phyloP scores from a whole-genome alignment of 1,140 invertebrate species.

The Drosophila arawakana region DNA sequence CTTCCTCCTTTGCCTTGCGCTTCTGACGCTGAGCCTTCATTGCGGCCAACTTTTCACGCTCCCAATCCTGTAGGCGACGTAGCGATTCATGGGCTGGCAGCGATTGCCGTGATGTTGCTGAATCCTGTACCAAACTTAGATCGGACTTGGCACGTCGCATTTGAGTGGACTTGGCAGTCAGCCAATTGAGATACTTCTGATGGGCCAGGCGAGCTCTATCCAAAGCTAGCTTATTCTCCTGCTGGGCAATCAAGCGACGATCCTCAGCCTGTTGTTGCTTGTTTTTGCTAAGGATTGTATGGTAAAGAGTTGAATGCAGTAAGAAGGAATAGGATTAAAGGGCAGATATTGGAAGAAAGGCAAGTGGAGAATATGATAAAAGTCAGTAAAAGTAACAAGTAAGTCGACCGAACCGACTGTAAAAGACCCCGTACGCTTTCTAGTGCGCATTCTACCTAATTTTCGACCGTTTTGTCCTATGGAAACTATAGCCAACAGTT shows the following conservation, averaged over 20 bases:
- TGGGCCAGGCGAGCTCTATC: slow-evolving; percentile 20
- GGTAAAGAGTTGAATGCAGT: too few relatives aligned
- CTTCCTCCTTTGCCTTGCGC: not conserved
- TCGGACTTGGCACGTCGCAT: slow-evolving; percentile 29
- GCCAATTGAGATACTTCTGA: slow-evolving; percentile 21
- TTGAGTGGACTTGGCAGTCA: not conserved
- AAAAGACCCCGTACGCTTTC: too few relatives aligned
- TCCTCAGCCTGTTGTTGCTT: slow-evolving; percentile 22
- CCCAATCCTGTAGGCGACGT: slow-evolving; percentile 7
- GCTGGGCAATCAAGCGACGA: not conserved
- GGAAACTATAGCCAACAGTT: too few relatives aligned
- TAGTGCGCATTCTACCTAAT: too few relatives aligned
- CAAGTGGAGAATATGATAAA: too few relatives aligned
- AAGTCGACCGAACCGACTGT: too few relatives aligned
- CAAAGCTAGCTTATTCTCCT: not conserved
- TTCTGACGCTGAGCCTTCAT: slow-evolving; percentile 1
- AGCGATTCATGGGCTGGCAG: not conserved
- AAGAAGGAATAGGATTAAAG: too few relatives aligned
- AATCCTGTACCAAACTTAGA: not conserved
- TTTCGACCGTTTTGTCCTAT: too few relatives aligned
- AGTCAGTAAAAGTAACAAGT: too few relatives aligned
- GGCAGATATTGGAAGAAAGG: too few relatives aligned
- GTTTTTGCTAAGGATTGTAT: slow-evolving; percentile 4
- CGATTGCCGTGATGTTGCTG: not conserved
- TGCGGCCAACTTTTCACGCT: slow-evolving; percentile 18